These are phyloP conservation scores for Ladona fulva DNA, from an alignment of 1,140 invertebrate species.

Conservation along the genomic window DNA sequence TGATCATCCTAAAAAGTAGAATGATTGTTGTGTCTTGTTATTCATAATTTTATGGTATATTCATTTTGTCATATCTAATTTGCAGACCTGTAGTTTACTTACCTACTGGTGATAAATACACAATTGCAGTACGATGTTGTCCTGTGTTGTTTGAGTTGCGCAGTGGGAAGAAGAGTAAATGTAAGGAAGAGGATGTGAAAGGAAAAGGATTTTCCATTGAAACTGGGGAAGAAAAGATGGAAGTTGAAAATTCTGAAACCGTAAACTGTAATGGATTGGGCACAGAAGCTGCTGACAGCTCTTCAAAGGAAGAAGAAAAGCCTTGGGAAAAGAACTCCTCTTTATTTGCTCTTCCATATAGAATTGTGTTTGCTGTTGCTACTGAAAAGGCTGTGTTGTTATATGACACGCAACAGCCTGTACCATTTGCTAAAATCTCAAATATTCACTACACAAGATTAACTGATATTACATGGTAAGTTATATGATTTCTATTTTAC, in stretches of 20 bases:
- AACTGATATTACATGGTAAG: constrained; percentile 82
- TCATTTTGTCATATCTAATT: constrained; percentile 24
- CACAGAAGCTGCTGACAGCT: background rate
- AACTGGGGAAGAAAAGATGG: background rate
- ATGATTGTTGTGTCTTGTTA: too few species aligned
- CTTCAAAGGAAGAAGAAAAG: constrained; percentile 9
- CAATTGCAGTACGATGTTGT: constrained; percentile 72
- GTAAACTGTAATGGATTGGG: too few species aligned
- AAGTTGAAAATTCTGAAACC: background rate
- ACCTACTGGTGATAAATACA: constrained; percentile 66
- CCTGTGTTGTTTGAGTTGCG: constrained; percentile 63
- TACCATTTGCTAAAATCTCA: constrained; percentile 74
- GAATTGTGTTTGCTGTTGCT: constrained; percentile 83
- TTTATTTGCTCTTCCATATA: constrained; percentile 60
- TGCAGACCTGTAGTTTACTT: constrained; percentile 69
- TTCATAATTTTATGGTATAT: too few species aligned
- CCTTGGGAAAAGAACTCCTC: constrained; percentile 26
- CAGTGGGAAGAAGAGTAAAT: constrained; percentile 19
- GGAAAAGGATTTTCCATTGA: background rate
- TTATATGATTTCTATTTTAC: constrained; percentile 13
- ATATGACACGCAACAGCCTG: constrained; percentile 84
- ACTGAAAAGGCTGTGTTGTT: constrained; percentile 77
- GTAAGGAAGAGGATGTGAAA: background rate
- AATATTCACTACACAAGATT: constrained; percentile 91
- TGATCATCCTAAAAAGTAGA: too few species aligned